Evolutionary conservation across 1,140 invertebrate species (phyloP).

Genomic region (Pogonognathellus flavescens): DNA sequence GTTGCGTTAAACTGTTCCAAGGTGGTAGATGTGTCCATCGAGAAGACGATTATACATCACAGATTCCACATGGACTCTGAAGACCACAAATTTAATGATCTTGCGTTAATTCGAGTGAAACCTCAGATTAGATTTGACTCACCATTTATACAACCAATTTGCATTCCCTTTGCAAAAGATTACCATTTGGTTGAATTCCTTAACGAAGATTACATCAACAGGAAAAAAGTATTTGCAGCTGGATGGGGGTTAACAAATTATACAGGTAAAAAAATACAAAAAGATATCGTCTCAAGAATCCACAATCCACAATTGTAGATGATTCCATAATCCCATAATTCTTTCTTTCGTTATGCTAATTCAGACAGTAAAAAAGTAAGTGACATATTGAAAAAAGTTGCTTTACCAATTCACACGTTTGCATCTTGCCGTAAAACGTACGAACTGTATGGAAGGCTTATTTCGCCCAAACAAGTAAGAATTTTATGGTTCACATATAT

Average conservation of each 20-base stretch:
- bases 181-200: slow-evolving; percentile 17
- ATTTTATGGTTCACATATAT: too few species aligned
- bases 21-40: slow-evolving; percentile 25
- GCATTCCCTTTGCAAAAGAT: slow-evolving; percentile 44
- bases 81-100: slow-evolving; percentile 73
- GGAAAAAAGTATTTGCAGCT: not conserved
- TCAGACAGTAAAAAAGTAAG: not conserved
- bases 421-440: not conserved
- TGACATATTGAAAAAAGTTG: not conserved
- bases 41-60: slow-evolving; percentile 16
- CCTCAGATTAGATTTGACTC: slow-evolving; percentile 71
- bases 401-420: slow-evolving; percentile 5
- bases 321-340: not conserved
- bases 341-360: not conserved
- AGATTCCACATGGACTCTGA: slow-evolving; percentile 71
- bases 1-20: slow-evolving; percentile 44
- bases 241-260: not conserved
- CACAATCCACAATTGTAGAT: not conserved
- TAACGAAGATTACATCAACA: not conserved
- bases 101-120: slow-evolving; percentile 76
- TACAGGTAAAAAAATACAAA: not conserved
- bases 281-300: too few species aligned
- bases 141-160: slow-evolving; percentile 40
- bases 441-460: not conserved
- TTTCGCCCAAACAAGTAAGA: slow-evolving; percentile 5